Conservation (phyloP, 2,888 invertebrate species). For the Orthosia incerta region DNA sequence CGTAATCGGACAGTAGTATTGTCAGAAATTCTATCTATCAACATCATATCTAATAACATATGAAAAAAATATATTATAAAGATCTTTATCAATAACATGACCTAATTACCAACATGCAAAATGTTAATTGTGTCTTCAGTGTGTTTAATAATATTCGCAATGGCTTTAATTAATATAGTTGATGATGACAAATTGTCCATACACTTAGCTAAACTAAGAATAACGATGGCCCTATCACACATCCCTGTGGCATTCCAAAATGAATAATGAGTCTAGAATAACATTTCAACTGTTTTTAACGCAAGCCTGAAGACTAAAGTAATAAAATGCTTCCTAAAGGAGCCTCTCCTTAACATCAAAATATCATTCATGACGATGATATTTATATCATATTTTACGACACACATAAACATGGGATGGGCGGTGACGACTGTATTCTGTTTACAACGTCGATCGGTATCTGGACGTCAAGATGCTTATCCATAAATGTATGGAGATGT, state of each 20-base stretch:
- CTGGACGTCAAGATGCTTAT: conserved; percentile 58
- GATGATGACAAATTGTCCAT: conserved; percentile 35
- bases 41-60: too few relatives aligned
- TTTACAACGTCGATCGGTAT: conserved; percentile 66
- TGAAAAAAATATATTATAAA: too few relatives aligned
- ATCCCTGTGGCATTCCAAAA: conserved; percentile 37
- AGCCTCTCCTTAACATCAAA: conserved; percentile 61
- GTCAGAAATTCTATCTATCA: too few relatives aligned
- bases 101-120: not conserved
- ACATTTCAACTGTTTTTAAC: conserved; percentile 1
- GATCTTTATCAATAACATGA: not conserved
- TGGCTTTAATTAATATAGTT: conserved; percentile 36
- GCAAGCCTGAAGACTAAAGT: conserved; percentile 34
- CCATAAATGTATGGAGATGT: conserved; percentile 57
- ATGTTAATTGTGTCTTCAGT: conserved; percentile 15
- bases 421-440: conserved; percentile 69
- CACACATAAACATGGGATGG: conserved; percentile 70
- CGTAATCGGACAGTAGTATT: not conserved
- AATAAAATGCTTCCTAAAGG: conserved; percentile 43
- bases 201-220: conserved; percentile 29
- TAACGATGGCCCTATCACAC: conserved; percentile 10
- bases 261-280: not conserved
- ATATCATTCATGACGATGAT: conserved; percentile 61
- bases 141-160: conserved; percentile 26
- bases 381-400: conserved; percentile 73